These are phyloP conservation scores for Halictus ligatus DNA, from an alignment of 2,888 invertebrate species.

Conservation along the genomic window DNA sequence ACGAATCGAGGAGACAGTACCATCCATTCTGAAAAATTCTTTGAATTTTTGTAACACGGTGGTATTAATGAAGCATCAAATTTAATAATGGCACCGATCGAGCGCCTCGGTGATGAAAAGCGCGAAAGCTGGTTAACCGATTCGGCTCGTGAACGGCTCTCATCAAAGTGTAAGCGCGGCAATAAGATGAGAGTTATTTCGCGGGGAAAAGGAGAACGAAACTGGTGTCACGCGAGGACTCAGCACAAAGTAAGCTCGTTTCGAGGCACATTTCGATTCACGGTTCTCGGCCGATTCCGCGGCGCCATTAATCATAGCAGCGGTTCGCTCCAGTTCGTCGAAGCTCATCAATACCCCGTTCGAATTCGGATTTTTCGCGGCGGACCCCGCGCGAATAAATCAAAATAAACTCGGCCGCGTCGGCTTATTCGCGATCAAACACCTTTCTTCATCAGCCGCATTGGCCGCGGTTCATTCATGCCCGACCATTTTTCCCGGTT, in stretches of 20 bases:
- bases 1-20: too few relatives aligned
- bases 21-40: too few relatives aligned
- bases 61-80: too few relatives aligned
- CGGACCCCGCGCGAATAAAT: background rate
- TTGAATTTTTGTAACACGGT: too few relatives aligned
- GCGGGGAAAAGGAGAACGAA: background rate
- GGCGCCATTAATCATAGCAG: background rate
- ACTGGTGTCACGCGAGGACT: background rate
- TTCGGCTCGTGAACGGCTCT: background rate
- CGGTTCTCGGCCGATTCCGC: background rate
- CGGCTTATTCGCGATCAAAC: background rate
- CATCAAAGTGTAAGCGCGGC: background rate
- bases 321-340: conserved; percentile 6
- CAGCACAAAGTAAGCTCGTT: background rate
- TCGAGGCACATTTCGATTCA: background rate
- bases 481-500: background rate
- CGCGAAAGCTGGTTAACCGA: too few relatives aligned
- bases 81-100: too few relatives aligned
- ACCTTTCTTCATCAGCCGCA: conserved; percentile 20
- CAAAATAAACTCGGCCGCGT: conserved; percentile 8
- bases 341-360: conserved; percentile 8
- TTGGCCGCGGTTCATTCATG: conserved; percentile 31
- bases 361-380: background rate
- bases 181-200: background rate
- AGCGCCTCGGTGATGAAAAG: too few relatives aligned